Evolutionary conservation across 2,888 invertebrate species (phyloP), one percentile per base, ranked within the genome.

Genomic region (Paralinhomoeus sp.): DNA sequence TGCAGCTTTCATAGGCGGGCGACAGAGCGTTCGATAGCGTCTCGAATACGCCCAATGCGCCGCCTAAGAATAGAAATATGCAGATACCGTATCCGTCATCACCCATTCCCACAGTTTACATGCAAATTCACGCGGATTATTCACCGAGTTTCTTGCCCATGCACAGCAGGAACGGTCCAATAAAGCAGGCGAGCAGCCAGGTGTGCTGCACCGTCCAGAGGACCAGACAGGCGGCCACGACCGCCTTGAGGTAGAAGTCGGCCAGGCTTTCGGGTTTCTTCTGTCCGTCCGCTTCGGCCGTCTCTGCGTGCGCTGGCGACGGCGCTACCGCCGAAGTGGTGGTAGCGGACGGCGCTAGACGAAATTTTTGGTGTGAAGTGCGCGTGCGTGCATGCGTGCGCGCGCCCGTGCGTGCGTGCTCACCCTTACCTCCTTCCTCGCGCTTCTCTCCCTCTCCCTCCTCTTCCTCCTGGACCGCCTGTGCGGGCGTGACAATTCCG

Each of bases 191-290:
- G 13, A 60, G 49, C 22, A 55, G 51, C 22, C 48, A 51, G 44
- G 57, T 56, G 45, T 57, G 56, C 15, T 53, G 48, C 13, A 53
- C 57, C 5, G 53, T 49, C 54, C 53, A 60, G 3, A 57, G 47
- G 17, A 59, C 50, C 21, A 50, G 47, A 45, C 57, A 58, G 0
- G 56, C 47, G n/a, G 42, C 46, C 18, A 15, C n/a, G 20, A 36
- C 23, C n/a, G 39, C 39, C 37, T 31, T 5, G 39, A 43, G 31
- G 41, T 51, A 47, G 18, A 40, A 27, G 37, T 53, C 50, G 22
- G 50, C 45, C 27, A 9, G 5, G 27, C 27, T 27, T 9, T n/a
- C n/a, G n/a, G n/a, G n/a, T n/a, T 9, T 27, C 27, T 5, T 27
- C 27, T 27, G 7, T 27, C 12, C 27, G 5, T 27, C 27, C 12